Conservation (phyloP, 2,113 vertebrate genomes). For the Vidua chalybeata region DNA sequence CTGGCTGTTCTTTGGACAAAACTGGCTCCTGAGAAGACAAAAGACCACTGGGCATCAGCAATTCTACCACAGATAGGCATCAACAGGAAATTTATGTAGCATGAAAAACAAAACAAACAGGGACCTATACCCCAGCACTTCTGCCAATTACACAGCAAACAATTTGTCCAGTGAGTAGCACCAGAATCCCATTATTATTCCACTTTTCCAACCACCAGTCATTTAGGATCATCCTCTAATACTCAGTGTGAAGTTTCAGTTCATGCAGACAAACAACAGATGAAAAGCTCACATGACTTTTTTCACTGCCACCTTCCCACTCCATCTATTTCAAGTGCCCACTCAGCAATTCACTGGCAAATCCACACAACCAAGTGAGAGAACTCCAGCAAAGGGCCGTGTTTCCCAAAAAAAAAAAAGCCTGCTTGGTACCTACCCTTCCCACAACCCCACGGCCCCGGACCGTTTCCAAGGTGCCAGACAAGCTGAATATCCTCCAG, state of each 20-base stretch:
- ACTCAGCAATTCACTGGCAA: neutral
- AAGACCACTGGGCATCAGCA: neutral
- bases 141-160: neutral
- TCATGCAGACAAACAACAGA: neutral
- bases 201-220: neutral
- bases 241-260: neutral
- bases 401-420: neutral
- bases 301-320: neutral
- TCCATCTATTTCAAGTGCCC: neutral
- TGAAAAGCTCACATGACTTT: neutral
- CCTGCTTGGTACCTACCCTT: conserved; percentile 74
- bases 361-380: neutral
- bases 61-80: neutral
- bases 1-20: conserved; percentile 95
- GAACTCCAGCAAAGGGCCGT: neutral
- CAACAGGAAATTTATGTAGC: neutral
- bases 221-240: neutral
- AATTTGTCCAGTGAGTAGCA: neutral
- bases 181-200: neutral
- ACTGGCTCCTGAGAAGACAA: conserved; percentile 86
- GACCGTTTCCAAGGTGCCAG: conserved; percentile 95
- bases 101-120: neutral
- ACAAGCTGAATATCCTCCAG: conserved; percentile 98
- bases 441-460: conserved; percentile 94
- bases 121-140: neutral